Evolutionary conservation across 2,888 invertebrate species (phyloP), one percentile per base, ranked within the genome.

Genomic region (Belgica antarctica): DNA sequence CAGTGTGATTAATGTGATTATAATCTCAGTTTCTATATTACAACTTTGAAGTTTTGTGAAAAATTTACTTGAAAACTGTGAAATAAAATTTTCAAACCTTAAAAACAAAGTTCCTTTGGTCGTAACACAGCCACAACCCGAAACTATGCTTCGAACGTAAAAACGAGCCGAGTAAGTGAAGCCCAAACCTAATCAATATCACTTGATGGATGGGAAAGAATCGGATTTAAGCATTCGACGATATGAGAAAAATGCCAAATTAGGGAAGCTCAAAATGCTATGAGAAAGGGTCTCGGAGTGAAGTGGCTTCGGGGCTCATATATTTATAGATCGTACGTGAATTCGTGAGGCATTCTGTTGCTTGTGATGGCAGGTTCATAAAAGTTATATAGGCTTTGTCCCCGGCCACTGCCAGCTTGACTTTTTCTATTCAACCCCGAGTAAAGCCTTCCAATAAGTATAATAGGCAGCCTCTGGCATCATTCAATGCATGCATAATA

Each of bases 271-370:
- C n/a, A n/a, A n/a, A n/a, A n/a, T n/a, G n/a, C n/a, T n/a, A 31
- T 31, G 31, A 31, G 31, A 41, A 41, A n/a, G n/a, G 10, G 41
- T 12, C 10, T n/a, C 52, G 52, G 22, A 27, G 1, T 25, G 59
- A 19, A 15, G 59, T 7, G 12, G n/a, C n/a, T n/a, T n/a, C n/a
- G 25, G 15, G 25, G 1, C 1, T n/a, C 59, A 68, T 65, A 31
- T 57, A 68, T 68, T 68, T 68, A 68, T 68, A 27, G 68, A 24
- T 68, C 27, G 57, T 68, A 68, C 68, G 68, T 68, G 68, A 68
- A 68, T 57, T 57, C 52, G 52, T 28, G 47, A 47, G 15, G 15
- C 34, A 19, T 34, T 68, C 36, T 25, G 46, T 47, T 47, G 46
- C 41, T 52, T 52, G 17, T 15, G 15, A 5, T 46, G 46, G 46